Base-by-base conservation (phyloP, 2,888 invertebrate species). In the Lycia hirtaria region DNA sequence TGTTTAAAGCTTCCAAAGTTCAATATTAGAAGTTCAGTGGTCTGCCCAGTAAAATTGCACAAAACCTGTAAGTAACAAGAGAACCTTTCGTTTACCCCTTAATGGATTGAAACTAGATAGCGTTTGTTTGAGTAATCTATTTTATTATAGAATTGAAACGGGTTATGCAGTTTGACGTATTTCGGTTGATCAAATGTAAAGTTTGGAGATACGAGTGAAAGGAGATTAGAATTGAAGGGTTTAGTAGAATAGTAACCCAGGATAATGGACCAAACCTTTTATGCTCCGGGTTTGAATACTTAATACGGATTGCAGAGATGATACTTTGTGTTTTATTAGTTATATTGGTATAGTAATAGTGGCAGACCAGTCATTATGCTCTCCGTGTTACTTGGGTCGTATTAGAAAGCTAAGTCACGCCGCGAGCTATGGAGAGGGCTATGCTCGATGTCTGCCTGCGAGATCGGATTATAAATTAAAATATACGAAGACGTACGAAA, bases 51-150 rank as follows among this genome's bases (percentile, higher is more conserved):
- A 7, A 35, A 35, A 35, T 9, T 17, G 35, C 17, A 35, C 17
- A 6, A 15, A 17, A n/a, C 7, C 3, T n/a, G 20, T 10, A 38
- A 20, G 38, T 38, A 38, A 38, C 38, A 22, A n/a, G 19, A 38
- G 19, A 38, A 20, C 20, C 2, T 38, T 12, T 20, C 38, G n/a
- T n/a, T 10, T 4, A 1, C 12, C 20, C 35, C 14, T 22, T 38
- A 38, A 38, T 38, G 38, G 38, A 38, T 20, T 38, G 20, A n/a
- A 38, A 38, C 12, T 12, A 4, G 38, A 38, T 38, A 38, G 3
- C 17, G 1, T 6, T 10, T 17, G 17, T 35, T 35, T 35, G 35
- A 17, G 35, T 35, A 35, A 35, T 35, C 35, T 17, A 35, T 35
- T 30, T 30, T 30, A n/a, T 30, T 30, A 30, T 30, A 4, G 17